Evolutionary conservation across 2,113 vertebrate genomes (phyloP), one percentile per base, ranked within the genome.

Genomic region (Trinectes maculatus): DNA sequence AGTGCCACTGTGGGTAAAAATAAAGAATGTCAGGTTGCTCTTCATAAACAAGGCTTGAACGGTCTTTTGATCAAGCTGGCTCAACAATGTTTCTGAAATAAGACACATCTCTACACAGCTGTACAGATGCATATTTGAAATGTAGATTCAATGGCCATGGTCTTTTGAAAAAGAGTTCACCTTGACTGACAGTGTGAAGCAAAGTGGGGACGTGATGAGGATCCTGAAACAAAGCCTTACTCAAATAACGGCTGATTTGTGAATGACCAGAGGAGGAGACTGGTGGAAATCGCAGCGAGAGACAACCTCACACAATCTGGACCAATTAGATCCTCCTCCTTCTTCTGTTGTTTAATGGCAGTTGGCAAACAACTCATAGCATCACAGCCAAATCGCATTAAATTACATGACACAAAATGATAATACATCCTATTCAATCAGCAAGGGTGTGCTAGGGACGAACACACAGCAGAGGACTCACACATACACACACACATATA

Each of bases 171-270:
- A n/a, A 47, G 59, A 65, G 15, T 15, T 67, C 71, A 26, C 63
- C 57, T 82, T 80, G 18, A 53, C 71, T 61, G 71, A 64, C 77
- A 37, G n/a, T 15, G 48, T 25, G 28, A 24, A 68, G 34, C 15
- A 4, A 2, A 11, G 74, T 13, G 4, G 39, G 43, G 28, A 72
- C 77, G 75, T 85, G 80, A 74, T 4, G 6, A 49, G 16, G 65
- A 42, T 77, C 6, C 19, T 43, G 22, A 77, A 70, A 71, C 43
- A 37, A 71, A 36, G 64, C 59, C 42, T 71, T 78, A 66, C 82
- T 85, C 74, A 84, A 66, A 75, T 58, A 80, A 85, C 82, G 77
- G 80, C 78, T 24, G 9, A 74, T 71, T 54, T 69, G 47, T 79
- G 82, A 84, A 68, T 80, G 85, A 74, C 44, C n/a, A n/a, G n/a